Evolutionary conservation across 1,140 invertebrate genomes (phyloP), one percentile per base, ranked within the genome.

Genomic region (Diorhabda elongata): DNA sequence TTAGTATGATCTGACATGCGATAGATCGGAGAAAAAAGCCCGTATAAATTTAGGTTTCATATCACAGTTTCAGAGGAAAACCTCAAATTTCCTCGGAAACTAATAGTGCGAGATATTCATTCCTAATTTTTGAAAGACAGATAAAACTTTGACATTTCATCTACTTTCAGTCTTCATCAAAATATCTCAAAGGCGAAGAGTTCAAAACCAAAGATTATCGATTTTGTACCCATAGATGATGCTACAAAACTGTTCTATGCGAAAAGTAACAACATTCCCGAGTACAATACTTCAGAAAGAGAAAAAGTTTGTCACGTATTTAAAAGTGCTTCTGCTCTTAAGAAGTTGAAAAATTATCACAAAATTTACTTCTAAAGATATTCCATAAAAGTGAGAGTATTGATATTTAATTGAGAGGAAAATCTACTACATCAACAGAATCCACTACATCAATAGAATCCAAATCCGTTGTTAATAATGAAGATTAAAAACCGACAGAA

Each of bases 161-260:
- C 26, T 26, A 26, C 26, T 26, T 26, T 26, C 26, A 26, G 26
- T 26, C 1, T 26, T 26, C 26, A 26, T 26, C 26, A 26, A 26
- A 26, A 26, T 26, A 26, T 26, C 26, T 1, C 0, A 26, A 1
- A 42, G 57, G 26, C 42, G 43, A 45, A 42, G 1, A 6, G n/a
- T 8, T 52, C 3, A 8, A 68, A 58, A 26, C 73, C 73, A 5
- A 72, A 74, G 60, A 64, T 74, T 8, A 57, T 73, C 8, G 72
- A 73, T 66, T 75, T 73, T 44, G 68, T 75, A 6, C 73, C 73
- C 1, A 43, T 75, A 52, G 71, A 75, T 58, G 67, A 72, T 9
- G 41, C 60, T 11, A 73, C 67, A 8, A 71, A 66, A 9, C 65
- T 69, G 4, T 42, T 69, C 44, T 73, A 70, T 57, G 65, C 67